A percentile compares a stretch with the other conserved stretches of the same genome.
phyloP scores from a whole-genome alignment of 2,888 invertebrate species.

The Chalcosyrphus nemorum region DNA sequence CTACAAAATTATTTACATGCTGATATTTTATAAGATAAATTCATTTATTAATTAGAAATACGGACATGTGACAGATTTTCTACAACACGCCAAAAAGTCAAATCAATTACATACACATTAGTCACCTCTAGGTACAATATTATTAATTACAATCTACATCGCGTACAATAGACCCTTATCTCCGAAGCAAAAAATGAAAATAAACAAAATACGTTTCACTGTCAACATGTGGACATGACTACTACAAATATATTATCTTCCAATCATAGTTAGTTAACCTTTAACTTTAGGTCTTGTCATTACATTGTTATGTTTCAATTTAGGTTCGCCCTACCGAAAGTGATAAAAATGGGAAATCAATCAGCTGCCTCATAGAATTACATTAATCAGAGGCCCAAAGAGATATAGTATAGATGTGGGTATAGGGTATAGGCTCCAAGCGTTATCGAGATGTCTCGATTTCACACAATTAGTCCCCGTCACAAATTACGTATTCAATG shows the following conservation, averaged over 20 bases:
- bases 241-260: neutral
- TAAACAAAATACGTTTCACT: neutral
- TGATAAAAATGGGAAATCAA: slow-evolving; percentile 23
- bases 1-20: too few relatives aligned
- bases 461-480: neutral
- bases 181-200: neutral
- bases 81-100: neutral
- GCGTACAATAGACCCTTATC: neutral
- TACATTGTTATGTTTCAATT: slow-evolving; percentile 25
- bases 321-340: neutral
- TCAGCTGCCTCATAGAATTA: slow-evolving; percentile 20
- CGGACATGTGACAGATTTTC: neutral
- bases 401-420: neutral
- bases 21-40: too few relatives aligned
- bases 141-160: neutral
- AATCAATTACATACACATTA: neutral
- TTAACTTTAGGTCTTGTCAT: neutral
- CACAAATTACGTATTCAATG: neutral
- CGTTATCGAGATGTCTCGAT: neutral
- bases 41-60: too few relatives aligned
- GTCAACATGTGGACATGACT: slow-evolving; percentile 14
- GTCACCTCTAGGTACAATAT: neutral
- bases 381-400: neutral
- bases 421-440: neutral
- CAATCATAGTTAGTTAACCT: slow-evolving; percentile 11